A percentile compares a stretch with the other conserved stretches of the same genome.
Evolutionary conservation across 2,113 vertebrate genomes (phyloP).

Genomic region (Alligator sinensis): DNA sequence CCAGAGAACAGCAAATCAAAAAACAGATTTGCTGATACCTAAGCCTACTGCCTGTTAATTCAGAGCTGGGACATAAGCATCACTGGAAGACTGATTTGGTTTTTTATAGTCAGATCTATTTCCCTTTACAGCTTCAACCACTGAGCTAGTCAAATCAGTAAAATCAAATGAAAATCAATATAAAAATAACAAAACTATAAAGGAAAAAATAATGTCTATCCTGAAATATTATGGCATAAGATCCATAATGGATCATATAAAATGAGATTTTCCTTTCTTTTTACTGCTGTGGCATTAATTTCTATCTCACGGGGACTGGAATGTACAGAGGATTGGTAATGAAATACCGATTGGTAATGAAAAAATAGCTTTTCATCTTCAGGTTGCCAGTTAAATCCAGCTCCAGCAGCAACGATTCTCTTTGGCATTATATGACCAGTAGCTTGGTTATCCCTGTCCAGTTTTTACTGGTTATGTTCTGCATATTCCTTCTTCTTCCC

Average conservation of each 20-base stretch:
- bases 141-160: not conserved
- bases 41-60: not conserved
- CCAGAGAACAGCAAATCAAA: not conserved
- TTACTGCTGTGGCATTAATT: conserved; percentile 38
- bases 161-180: conserved; percentile 38
- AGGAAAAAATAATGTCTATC: conserved; percentile 39
- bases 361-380: not conserved
- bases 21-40: not conserved
- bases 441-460: not conserved
- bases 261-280: conserved; percentile 32
- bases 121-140: not conserved
- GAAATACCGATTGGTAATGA: not conserved
- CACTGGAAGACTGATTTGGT: not conserved
- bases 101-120: conserved; percentile 6
- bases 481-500: too few relatives aligned
- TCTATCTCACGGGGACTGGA: not conserved
- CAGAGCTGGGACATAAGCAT: not conserved
- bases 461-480: not conserved
- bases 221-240: conserved; percentile 48
- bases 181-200: conserved; percentile 25
- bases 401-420: not conserved
- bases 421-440: not conserved
- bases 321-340: not conserved
- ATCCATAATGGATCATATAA: conserved; percentile 45
- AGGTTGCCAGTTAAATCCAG: conserved; percentile 3